A percentile compares a stretch with the other conserved stretches of the same genome.
These are phyloP conservation scores for Physella acuta DNA, from an alignment of 1,140 invertebrate genomes.

Conservation along the genomic window DNA sequence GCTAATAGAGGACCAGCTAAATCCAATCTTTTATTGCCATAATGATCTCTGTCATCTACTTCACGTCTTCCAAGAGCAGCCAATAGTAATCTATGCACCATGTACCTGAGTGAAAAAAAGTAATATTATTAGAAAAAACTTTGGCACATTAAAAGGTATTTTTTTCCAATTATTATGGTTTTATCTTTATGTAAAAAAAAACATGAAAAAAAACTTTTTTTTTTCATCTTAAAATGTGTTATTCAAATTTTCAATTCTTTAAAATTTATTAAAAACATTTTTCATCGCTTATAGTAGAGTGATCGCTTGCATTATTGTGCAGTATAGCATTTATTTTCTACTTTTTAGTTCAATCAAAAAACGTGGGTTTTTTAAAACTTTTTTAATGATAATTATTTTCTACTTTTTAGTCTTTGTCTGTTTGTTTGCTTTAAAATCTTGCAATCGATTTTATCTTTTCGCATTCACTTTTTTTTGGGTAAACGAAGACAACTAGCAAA, in stretches of 20 bases:
- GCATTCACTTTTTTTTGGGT: no score
- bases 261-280: neutral
- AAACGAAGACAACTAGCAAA: no score
- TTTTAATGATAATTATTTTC: no score
- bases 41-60: conserved; percentile 98
- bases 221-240: neutral
- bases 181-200: no score
- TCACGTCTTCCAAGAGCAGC: conserved; percentile 93
- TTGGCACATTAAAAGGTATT: no score
- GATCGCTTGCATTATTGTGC: no score
- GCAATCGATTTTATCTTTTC: no score
- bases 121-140: neutral
- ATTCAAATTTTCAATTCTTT: neutral
- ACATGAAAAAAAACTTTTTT: neutral
- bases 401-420: no score
- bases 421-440: no score
- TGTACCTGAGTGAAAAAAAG: conserved; percentile 69
- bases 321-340: no score
- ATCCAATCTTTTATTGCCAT: conserved; percentile 97
- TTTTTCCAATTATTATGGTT: no score
- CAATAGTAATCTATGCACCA: conserved; percentile 93
- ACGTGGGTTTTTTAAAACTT: neutral
- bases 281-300: no score
- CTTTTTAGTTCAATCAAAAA: neutral
- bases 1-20: conserved; percentile 93